Evolutionary conservation across 2,888 invertebrate genomes (phyloP).

Genomic region (Mesochorus sp.): DNA sequence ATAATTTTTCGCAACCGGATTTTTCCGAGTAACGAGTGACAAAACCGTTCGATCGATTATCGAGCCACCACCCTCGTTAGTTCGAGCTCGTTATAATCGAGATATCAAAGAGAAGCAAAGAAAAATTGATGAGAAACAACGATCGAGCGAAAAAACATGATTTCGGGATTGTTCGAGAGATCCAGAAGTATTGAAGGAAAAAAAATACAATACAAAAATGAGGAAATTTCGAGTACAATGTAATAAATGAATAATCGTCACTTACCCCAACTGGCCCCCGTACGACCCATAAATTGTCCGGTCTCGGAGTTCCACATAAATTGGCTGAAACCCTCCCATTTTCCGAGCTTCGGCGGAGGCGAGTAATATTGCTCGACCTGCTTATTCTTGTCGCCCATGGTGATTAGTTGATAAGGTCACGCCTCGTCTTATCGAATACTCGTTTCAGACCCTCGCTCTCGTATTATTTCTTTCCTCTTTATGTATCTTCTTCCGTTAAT

Average conservation of each 20-base stretch:
- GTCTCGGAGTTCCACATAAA: slow-evolving; percentile 97
- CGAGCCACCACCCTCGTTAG: slow-evolving; percentile 31
- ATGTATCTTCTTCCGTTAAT: neutral
- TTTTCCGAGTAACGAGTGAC: neutral
- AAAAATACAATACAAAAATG: neutral
- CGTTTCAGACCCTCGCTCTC: no score
- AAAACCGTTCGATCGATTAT: slow-evolving; percentile 29
- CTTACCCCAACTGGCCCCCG: slow-evolving; percentile 97
- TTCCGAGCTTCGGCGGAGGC: slow-evolving; percentile 89
- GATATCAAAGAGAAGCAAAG: neutral
- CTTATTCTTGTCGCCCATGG: slow-evolving; percentile 83
- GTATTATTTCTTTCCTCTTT: slow-evolving; percentile 50
- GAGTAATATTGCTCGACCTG: slow-evolving; percentile 91
- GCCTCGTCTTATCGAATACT: slow-evolving; percentile 6
- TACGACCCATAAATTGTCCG: slow-evolving; percentile 94
- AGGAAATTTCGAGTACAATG: neutral
- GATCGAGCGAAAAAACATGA: neutral
- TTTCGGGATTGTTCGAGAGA: neutral
- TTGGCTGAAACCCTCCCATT: slow-evolving; percentile 92
- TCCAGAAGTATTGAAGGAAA: neutral
- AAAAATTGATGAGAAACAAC: no score
- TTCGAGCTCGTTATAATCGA: neutral
- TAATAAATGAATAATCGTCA: slow-evolving; percentile 71
- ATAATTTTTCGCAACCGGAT: neutral
- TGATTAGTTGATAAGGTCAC: slow-evolving; percentile 5